A percentile compares a stretch with the other conserved stretches of the same genome.
phyloP scores from a whole-genome alignment of 1,140 invertebrate species.

The Pachyrhynchus sulphureomaculatus region DNA sequence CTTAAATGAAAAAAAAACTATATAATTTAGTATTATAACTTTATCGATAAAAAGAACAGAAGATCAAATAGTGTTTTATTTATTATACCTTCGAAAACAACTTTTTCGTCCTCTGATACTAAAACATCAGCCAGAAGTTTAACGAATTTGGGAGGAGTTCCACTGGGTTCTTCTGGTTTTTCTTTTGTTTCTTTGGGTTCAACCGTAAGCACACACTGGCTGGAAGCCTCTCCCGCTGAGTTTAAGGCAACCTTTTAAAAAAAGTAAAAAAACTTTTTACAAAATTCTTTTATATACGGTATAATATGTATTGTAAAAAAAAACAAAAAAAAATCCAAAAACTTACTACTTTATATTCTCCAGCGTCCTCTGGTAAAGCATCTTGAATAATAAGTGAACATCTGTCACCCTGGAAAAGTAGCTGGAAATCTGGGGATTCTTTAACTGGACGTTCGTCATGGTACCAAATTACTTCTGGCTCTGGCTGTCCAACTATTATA shows the following conservation, averaged over 20 bases:
- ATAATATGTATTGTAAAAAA: too few relatives aligned
- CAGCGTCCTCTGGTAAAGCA: constrained; percentile 73
- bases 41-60: too few relatives aligned
- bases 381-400: constrained; percentile 78
- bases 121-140: constrained; percentile 68
- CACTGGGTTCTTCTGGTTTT: constrained; percentile 46
- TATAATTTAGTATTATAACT: not conserved
- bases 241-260: constrained; percentile 64
- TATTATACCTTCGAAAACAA: constrained; percentile 66
- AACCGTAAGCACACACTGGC: constrained; percentile 65
- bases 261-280: not conserved
- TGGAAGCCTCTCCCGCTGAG: constrained; percentile 75
- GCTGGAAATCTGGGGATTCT: constrained; percentile 78
- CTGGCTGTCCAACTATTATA: constrained; percentile 80
- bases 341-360: constrained; percentile 70
- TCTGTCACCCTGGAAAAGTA: constrained; percentile 78
- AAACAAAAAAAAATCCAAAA: too few relatives aligned
- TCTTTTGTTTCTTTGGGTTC: constrained; percentile 48
- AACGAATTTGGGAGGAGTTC: constrained; percentile 66
- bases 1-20: constrained; percentile 3
- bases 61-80: too few relatives aligned
- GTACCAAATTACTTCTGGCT: constrained; percentile 88
- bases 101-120: constrained; percentile 67
- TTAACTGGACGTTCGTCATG: constrained; percentile 81
- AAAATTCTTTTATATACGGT: not conserved